Percentiles rank a stretch among this genome's conserved stretches.
Evolutionary conservation across 2,113 vertebrate species (phyloP).

Genomic region (Petrocephalus microphthalmus): DNA sequence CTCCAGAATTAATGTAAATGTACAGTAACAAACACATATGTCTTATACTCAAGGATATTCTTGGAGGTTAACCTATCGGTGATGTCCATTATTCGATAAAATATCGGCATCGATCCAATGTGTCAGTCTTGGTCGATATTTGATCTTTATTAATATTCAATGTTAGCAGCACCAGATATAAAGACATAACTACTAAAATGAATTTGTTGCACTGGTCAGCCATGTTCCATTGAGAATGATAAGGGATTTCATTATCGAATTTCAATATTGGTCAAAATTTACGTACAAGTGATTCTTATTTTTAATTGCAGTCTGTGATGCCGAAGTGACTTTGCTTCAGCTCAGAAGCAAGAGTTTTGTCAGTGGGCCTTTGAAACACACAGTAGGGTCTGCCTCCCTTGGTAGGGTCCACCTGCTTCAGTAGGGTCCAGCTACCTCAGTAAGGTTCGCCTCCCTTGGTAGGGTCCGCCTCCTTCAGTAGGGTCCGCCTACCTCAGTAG

Average conservation of each 20-base stretch:
- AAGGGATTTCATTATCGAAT: background rate
- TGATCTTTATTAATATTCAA: background rate
- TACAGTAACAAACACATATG: background rate
- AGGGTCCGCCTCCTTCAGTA: no score
- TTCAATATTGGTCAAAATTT: background rate
- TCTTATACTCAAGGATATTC: background rate
- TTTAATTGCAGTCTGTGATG: no score
- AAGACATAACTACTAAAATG: background rate
- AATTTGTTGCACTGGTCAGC: background rate
- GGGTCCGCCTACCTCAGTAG: no score
- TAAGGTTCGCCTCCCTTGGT: no score
- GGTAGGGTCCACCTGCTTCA: background rate
- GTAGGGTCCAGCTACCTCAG: background rate
- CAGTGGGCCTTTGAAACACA: background rate
- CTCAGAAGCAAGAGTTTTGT: background rate
- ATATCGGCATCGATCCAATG: background rate
- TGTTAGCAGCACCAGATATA: background rate
- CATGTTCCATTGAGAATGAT: background rate
- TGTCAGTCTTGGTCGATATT: background rate
- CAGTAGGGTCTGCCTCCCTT: background rate
- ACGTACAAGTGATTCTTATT: background rate
- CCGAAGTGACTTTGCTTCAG: no score
- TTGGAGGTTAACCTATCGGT: background rate
- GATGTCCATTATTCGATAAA: background rate
- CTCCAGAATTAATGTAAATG: background rate